These are phyloP conservation scores for Pristis pectinata DNA, from an alignment of 2,797 vertebrate genomes.

Conservation along the genomic window DNA sequence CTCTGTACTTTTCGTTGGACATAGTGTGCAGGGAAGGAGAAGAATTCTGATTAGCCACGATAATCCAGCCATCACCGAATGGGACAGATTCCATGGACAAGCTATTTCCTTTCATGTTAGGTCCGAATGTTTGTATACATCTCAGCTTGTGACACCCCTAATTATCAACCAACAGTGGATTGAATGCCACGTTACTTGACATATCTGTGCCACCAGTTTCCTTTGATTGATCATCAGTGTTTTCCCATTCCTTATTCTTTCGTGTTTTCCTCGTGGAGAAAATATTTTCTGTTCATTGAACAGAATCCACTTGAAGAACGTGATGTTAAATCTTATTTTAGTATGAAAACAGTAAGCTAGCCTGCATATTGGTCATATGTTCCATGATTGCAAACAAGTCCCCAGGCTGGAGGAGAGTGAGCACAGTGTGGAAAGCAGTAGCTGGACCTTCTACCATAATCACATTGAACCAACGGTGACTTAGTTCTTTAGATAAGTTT, in stretches of 20 bases:
- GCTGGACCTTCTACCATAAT: not conserved
- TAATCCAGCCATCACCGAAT: not conserved
- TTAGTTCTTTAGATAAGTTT: not conserved
- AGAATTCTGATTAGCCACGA: not conserved
- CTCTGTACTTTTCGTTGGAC: not conserved
- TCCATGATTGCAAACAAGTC: not conserved
- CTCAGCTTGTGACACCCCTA: not conserved
- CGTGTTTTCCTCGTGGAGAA: too few relatives aligned
- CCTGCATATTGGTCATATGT: not conserved
- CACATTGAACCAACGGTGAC: not conserved
- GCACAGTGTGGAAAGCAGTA: too few relatives aligned
- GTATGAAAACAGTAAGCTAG: not conserved
- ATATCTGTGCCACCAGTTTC: too few relatives aligned
- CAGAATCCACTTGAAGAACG: not conserved
- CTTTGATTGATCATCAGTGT: not conserved
- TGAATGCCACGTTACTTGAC: not conserved
- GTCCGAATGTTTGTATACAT: not conserved
- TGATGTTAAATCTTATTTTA: not conserved
- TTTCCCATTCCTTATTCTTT: too few relatives aligned
- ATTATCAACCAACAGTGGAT: not conserved
- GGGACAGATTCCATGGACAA: not conserved
- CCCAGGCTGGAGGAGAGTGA: too few relatives aligned
- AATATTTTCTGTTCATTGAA: not conserved
- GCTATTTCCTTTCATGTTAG: not conserved
- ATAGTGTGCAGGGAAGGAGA: not conserved